Percentiles rank a stretch among this genome's conserved stretches.
Conservation (phyloP, 2,113 vertebrate species). For the Oryzias celebensis region DNA sequence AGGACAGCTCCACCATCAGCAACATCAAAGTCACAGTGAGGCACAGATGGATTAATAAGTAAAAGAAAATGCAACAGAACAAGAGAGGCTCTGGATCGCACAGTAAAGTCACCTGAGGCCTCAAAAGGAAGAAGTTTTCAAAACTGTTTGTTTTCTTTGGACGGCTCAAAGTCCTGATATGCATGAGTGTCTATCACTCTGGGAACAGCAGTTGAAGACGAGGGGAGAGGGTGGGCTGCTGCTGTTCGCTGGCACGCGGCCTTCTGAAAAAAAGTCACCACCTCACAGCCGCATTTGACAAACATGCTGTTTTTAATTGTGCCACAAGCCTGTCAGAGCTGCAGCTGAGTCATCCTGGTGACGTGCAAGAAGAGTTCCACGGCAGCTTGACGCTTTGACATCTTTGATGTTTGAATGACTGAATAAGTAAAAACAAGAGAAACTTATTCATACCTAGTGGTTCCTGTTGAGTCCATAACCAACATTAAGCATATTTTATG, state of each 20-base stretch:
- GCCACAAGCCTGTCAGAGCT: conserved; percentile 39
- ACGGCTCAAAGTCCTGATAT: conserved; percentile 26
- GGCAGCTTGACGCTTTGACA: conserved; percentile 22
- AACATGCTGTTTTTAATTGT: conserved; percentile 63
- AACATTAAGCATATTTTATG: no score
- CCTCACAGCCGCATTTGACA: conserved; percentile 31
- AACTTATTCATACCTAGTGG: no score
- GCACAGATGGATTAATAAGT: conserved; percentile 68
- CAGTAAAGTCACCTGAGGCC: conserved; percentile 43
- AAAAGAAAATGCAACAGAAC: conserved; percentile 59
- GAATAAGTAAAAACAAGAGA: conserved; percentile 39
- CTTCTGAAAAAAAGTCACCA: conserved; percentile 37
- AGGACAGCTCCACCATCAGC: conserved; percentile 51
- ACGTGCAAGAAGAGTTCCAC: conserved; percentile 32
- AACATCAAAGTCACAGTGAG: conserved; percentile 53
- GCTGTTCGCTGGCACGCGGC: conserved; percentile 15
- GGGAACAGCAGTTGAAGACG: conserved; percentile 31
- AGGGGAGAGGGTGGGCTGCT: conserved; percentile 19
- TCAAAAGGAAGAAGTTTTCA: conserved; percentile 30
- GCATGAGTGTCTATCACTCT: conserved; percentile 26
- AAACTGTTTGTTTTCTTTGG: conserved; percentile 52
- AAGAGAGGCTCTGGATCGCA: conserved; percentile 49
- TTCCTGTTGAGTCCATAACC: no score
- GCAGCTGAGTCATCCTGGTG: conserved; percentile 45
- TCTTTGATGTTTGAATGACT: conserved; percentile 51